A percentile compares a stretch with the other conserved stretches of the same genome.
Conservation (phyloP, 2,888 invertebrate species). For the Frankliniella fusca region DNA sequence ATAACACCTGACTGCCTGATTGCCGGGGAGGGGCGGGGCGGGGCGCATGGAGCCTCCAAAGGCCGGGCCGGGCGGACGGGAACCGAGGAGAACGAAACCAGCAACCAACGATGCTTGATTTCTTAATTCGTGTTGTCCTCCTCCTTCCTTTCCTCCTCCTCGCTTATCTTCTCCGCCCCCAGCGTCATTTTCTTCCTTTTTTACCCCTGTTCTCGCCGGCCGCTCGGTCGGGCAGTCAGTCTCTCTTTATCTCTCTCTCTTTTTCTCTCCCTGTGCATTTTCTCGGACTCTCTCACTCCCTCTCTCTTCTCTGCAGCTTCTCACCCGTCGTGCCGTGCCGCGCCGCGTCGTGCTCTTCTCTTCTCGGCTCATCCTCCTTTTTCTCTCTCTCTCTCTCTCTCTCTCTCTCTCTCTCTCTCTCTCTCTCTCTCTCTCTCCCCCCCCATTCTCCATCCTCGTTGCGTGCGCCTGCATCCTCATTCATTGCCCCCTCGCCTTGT, state of each 20-base stretch:
- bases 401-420: neutral
- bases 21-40: neutral
- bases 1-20: constrained; percentile 22
- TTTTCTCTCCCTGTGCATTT: neutral
- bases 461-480: neutral
- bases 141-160: neutral
- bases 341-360: neutral
- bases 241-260: neutral
- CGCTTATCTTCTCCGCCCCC: constrained; percentile 1
- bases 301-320: neutral
- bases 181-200: constrained; percentile 8
- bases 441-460: neutral
- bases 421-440: neutral
- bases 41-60: no score
- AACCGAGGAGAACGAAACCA: neutral
- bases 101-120: constrained; percentile 22
- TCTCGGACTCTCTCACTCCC: neutral
- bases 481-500: neutral
- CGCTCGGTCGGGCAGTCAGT: neutral
- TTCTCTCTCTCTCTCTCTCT: neutral
- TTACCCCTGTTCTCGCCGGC: neutral
- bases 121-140: constrained; percentile 26
- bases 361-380: neutral
- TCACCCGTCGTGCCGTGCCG: neutral
- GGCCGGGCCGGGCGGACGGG: neutral